Percentiles rank a stretch among this genome's conserved stretches.
Conservation (phyloP, 2,113 vertebrate species). For the Salvelinus alpinus region DNA sequence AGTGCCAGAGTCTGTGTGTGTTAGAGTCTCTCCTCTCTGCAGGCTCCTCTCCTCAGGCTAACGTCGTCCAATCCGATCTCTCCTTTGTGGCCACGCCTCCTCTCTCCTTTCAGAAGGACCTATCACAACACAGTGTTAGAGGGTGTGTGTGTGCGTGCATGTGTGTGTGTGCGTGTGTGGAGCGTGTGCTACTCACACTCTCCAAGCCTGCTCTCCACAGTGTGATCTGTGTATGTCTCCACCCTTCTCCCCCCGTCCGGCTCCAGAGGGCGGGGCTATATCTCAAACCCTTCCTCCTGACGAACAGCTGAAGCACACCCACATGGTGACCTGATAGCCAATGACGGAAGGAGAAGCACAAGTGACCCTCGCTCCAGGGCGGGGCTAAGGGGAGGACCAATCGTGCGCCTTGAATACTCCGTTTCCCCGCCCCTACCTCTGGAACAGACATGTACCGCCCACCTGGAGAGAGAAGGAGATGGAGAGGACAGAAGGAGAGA, state of each 20-base stretch:
- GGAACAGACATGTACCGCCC: constrained; percentile 82
- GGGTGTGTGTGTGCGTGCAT: neutral
- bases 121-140: constrained; percentile 35
- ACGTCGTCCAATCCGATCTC: constrained; percentile 82
- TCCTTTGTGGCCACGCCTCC: constrained; percentile 68
- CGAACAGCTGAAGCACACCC: constrained; percentile 83
- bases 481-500: neutral
- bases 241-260: constrained; percentile 80
- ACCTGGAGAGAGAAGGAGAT: constrained; percentile 64
- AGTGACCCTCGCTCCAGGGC: constrained; percentile 49
- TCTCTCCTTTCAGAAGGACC: constrained; percentile 83
- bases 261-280: constrained; percentile 82
- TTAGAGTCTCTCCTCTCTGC: constrained; percentile 57
- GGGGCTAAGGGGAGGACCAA: constrained; percentile 73
- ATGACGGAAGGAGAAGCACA: constrained; percentile 88
- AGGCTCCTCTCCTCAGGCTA: constrained; percentile 75
- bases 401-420: constrained; percentile 71
- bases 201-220: constrained; percentile 73
- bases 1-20: constrained; percentile 15
- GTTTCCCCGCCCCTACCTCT: constrained; percentile 63
- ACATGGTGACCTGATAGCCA: constrained; percentile 78
- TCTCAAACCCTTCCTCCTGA: constrained; percentile 66
- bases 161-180: neutral
- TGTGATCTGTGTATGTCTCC: constrained; percentile 83
- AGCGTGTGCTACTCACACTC: constrained; percentile 75